A percentile compares a stretch with the other conserved stretches of the same genome.
These are phyloP conservation scores for Amazona guildingii DNA, from an alignment of 2,113 vertebrate species.

Conservation along the genomic window DNA sequence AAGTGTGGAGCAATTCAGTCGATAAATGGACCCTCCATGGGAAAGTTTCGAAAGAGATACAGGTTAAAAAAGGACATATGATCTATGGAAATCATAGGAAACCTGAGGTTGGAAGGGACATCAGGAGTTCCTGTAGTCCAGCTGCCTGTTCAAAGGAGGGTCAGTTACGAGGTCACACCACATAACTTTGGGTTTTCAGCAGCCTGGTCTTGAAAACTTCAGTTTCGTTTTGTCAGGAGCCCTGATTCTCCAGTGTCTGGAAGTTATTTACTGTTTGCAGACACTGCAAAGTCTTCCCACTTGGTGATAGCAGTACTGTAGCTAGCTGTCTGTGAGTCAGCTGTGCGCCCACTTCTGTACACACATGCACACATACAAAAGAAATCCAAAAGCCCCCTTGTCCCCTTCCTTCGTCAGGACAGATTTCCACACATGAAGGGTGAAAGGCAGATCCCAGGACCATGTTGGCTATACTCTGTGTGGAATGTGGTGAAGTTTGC, in stretches of 20 bases:
- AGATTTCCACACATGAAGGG: accelerated
- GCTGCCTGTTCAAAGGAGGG: not conserved
- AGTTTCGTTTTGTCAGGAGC: not conserved
- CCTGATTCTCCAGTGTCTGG: not conserved
- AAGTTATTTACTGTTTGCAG: not conserved
- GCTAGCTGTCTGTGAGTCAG: not conserved
- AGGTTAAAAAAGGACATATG: not conserved
- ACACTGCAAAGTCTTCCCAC: not conserved
- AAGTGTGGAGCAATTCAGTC: not conserved
- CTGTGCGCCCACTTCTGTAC: not conserved
- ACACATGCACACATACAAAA: not conserved
- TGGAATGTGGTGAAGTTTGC: not conserved
- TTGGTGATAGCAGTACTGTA: not conserved
- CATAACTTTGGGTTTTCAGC: not conserved
- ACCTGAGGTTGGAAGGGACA: not conserved
- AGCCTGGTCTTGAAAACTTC: not conserved
- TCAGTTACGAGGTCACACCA: not conserved
- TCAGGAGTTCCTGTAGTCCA: not conserved
- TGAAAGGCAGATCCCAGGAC: not conserved
- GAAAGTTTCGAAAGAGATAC: not conserved
- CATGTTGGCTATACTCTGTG: not conserved
- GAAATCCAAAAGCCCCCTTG: not conserved
- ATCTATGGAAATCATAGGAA: not conserved
- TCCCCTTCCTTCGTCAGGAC: not conserved
- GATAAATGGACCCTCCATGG: not conserved